Evolutionary conservation across 2,113 vertebrate species (phyloP).

Genomic region (Gobius niger): DNA sequence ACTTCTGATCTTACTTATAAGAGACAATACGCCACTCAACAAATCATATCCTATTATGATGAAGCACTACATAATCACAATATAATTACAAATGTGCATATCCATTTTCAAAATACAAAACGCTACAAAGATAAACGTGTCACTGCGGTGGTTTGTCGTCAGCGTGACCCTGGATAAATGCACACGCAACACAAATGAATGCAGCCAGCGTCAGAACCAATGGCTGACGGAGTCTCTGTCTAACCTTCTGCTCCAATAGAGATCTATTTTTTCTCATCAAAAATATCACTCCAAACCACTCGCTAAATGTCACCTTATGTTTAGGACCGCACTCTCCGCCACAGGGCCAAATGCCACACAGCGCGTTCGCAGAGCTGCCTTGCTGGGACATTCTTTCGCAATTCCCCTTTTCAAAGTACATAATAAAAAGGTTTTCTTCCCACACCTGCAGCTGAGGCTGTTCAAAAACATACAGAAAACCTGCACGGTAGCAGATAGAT

Average conservation of each 20-base stretch:
- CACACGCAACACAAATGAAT: no score
- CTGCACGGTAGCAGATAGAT: neutral
- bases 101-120: neutral
- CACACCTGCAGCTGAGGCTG: neutral
- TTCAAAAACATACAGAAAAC: neutral
- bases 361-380: neutral
- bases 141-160: no score
- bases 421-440: conserved; percentile 1
- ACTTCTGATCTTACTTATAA: neutral
- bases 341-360: neutral
- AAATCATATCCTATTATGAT: neutral
- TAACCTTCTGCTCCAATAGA: neutral
- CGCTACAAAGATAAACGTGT: no score
- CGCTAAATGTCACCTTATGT: conserved; percentile 5
- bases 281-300: neutral
- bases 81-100: neutral
- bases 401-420: neutral
- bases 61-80: neutral
- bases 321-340: neutral
- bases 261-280: neutral
- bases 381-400: neutral
- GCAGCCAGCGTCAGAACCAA: no score
- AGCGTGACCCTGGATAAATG: no score
- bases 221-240: no score
- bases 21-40: neutral